These are phyloP conservation scores for Cantharis flavilabris DNA, from an alignment of 2,888 invertebrate genomes.

Conservation along the genomic window DNA sequence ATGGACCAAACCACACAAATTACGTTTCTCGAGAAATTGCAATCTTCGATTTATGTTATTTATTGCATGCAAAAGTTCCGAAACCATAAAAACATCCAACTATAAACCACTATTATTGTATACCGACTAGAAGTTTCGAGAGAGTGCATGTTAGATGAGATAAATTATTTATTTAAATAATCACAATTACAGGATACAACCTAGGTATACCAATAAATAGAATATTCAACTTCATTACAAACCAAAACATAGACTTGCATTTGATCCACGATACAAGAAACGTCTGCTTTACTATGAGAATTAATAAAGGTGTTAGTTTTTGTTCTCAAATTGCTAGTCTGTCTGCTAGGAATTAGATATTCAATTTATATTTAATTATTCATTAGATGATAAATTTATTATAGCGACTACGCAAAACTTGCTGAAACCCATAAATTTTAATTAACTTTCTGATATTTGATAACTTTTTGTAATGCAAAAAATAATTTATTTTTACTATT, in stretches of 20 bases:
- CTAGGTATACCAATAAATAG: neutral
- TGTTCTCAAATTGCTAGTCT: neutral
- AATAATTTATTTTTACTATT: neutral
- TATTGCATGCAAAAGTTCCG: conserved; percentile 15
- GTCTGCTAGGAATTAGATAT: neutral
- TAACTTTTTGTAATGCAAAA: neutral
- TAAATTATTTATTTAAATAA: neutral
- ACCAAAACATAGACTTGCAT: neutral
- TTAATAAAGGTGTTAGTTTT: neutral
- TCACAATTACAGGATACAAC: neutral
- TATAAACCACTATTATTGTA: neutral
- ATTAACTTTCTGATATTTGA: neutral
- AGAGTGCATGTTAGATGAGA: neutral
- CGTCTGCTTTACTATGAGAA: neutral
- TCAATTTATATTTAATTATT: neutral
- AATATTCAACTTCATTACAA: neutral
- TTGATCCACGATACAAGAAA: neutral
- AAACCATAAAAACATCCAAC: conserved; percentile 9
- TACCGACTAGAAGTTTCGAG: neutral
- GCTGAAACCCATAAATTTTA: neutral
- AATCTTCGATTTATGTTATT: conserved; percentile 18
- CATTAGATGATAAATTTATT: neutral
- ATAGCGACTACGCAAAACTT: neutral
- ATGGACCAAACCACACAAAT: conserved; percentile 32
- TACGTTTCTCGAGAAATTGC: conserved; percentile 23